Percentiles rank a stretch among this genome's conserved stretches.
Conservation (phyloP, 1,140 invertebrate species). For the Pantala flavescens region DNA sequence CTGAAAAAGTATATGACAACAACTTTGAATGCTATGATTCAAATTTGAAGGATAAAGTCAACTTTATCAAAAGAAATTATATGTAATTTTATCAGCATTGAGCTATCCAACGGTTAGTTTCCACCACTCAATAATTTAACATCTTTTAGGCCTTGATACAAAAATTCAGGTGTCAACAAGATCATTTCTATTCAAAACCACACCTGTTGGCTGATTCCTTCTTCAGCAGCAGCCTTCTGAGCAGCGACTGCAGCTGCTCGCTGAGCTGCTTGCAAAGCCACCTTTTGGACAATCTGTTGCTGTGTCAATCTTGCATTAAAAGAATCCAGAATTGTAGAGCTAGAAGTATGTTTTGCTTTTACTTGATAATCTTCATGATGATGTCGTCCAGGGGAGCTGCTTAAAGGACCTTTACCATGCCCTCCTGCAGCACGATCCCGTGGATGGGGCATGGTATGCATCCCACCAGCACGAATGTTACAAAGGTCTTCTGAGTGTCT, state of each 20-base stretch:
- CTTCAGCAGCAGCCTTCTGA: not conserved
- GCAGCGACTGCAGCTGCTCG: not conserved
- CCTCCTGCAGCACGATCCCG: not conserved
- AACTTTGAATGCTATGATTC: too few relatives aligned
- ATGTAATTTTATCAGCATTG: too few relatives aligned
- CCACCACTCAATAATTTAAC: too few relatives aligned
- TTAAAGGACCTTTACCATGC: not conserved
- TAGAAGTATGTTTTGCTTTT: not conserved
- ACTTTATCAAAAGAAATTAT: too few relatives aligned
- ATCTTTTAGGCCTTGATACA: too few relatives aligned
- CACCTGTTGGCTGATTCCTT: not conserved
- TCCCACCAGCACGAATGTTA: not conserved
- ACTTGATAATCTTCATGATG: not conserved
- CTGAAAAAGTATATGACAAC: too few relatives aligned
- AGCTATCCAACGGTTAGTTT: too few relatives aligned
- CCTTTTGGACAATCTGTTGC: conserved; percentile 29
- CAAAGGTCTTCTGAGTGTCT: not conserved
- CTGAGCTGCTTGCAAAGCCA: not conserved
- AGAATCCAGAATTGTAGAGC: not conserved
- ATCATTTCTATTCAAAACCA: not conserved
- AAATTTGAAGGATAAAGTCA: too few relatives aligned
- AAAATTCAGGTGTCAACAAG: too few relatives aligned
- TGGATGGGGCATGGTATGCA: not conserved
- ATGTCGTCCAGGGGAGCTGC: not conserved
- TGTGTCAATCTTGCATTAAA: conserved; percentile 12